Percentiles rank a stretch among this genome's conserved stretches.
These are phyloP conservation scores for Campylomormyrus tamandua DNA, from an alignment of 2,113 vertebrate species.

Conservation along the genomic window DNA sequence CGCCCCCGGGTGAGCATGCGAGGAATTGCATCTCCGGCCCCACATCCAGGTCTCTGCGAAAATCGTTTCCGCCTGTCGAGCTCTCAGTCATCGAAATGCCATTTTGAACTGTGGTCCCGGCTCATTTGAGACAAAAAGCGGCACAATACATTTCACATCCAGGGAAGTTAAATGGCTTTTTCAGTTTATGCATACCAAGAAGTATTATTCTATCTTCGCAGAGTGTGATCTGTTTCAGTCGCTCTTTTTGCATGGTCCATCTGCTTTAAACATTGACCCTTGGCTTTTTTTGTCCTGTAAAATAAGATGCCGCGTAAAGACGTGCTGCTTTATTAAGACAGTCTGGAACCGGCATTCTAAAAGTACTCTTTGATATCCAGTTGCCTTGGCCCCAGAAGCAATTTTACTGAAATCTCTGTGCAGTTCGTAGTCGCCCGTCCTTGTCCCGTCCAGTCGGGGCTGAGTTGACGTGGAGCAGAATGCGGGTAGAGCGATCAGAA, in stretches of 20 bases:
- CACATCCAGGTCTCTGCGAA: not conserved
- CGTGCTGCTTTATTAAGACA: not conserved
- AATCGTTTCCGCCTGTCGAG: not conserved
- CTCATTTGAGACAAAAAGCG: not conserved
- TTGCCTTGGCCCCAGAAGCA: not conserved
- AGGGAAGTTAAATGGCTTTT: not conserved
- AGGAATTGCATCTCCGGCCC: not conserved
- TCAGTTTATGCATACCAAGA: not conserved
- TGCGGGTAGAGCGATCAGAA: not conserved
- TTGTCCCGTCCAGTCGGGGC: not conserved
- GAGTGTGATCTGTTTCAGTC: not conserved
- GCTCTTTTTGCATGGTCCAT: not conserved
- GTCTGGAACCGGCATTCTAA: not conserved
- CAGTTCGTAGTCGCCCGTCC: not conserved
- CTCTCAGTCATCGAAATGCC: not conserved
- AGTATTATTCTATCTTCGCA: not conserved
- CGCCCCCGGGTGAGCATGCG: not conserved
- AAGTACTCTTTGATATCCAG: not conserved
- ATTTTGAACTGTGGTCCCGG: constrained; percentile 4
- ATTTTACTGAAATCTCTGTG: not conserved
- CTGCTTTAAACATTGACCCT: not conserved
- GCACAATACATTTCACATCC: not conserved
- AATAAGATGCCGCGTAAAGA: not conserved
- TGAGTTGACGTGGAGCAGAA: not conserved
- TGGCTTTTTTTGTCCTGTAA: not conserved